A percentile compares a stretch with the other conserved stretches of the same genome.
These are phyloP conservation scores for Hippoglossus hippoglossus DNA, from an alignment of 2,797 vertebrate species.

Conservation along the genomic window DNA sequence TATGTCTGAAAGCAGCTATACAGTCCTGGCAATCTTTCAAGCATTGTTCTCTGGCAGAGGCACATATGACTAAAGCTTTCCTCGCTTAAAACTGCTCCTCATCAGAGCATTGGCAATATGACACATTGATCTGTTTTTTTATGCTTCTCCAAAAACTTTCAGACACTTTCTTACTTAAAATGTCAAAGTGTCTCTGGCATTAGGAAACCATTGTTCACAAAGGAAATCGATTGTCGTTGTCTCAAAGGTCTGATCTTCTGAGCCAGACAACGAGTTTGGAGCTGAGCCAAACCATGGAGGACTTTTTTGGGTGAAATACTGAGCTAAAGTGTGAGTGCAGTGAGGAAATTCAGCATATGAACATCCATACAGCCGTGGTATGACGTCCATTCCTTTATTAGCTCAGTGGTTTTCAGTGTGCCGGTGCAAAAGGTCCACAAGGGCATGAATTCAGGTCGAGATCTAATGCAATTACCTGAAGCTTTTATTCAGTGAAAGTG, in stretches of 20 bases:
- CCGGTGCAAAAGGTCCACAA: not conserved
- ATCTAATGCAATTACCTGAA: conserved; percentile 13
- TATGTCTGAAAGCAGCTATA: not conserved
- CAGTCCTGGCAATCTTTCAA: conserved; percentile 46
- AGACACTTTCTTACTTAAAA: conserved; percentile 63
- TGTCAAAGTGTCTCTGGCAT: conserved; percentile 52
- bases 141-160: conserved; percentile 52
- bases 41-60: conserved; percentile 37
- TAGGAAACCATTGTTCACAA: conserved; percentile 39
- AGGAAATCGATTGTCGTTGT: conserved; percentile 39
- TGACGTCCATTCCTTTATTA: conserved; percentile 3
- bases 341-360: not conserved
- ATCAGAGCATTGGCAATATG: conserved; percentile 22
- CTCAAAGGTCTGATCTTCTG: conserved; percentile 23
- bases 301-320: not conserved
- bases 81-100: conserved; percentile 54
- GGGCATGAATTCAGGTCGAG: not conserved
- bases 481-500: conserved; percentile 9
- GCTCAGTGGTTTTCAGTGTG: conserved; percentile 10
- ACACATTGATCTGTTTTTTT: conserved; percentile 60
- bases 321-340: not conserved
- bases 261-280: conserved; percentile 3
- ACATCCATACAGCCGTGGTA: not conserved
- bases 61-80: conserved; percentile 52
- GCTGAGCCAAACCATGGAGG: not conserved